These are phyloP conservation scores for Drusus annulatus DNA, from an alignment of 1,140 invertebrate species.

Conservation along the genomic window DNA sequence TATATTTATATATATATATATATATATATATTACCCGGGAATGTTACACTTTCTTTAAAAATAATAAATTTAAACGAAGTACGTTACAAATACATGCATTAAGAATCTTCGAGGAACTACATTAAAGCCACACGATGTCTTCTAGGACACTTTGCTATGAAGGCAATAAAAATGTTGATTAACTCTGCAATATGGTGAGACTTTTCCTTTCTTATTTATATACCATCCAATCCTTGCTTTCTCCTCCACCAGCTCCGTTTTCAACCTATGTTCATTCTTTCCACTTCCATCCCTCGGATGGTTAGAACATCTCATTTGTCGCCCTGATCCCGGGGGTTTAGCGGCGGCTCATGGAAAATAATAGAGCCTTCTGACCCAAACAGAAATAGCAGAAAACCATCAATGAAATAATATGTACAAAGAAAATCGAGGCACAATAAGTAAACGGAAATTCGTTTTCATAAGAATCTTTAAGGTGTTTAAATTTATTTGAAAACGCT, in stretches of 20 bases:
- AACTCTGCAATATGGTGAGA: conserved; percentile 31
- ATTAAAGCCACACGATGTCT: no score
- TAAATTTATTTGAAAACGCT: no score
- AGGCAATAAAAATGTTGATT: conserved; percentile 33
- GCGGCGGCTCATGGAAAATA: conserved; percentile 49
- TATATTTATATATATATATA: no score
- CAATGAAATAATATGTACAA: conserved; percentile 15
- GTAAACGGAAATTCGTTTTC: not conserved
- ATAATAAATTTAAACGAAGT: no score
- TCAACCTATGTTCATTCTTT: conserved; percentile 18
- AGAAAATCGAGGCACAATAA: conserved; percentile 5
- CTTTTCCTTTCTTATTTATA: not conserved
- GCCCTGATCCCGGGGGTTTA: conserved; percentile 48
- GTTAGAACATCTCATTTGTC: conserved; percentile 53
- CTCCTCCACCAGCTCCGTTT: not conserved
- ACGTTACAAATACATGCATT: no score
- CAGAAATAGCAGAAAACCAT: conserved; percentile 11
- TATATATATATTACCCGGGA: no score
- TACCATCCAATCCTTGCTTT: not conserved
- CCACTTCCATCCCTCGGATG: conserved; percentile 9
- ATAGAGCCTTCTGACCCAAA: conserved; percentile 48
- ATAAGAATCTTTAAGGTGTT: no score
- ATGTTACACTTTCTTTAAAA: no score
- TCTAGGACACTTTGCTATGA: not conserved
- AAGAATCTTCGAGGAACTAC: no score